Evolutionary conservation across 1,140 invertebrate genomes (phyloP).

Genomic region (Dryas iulia): DNA sequence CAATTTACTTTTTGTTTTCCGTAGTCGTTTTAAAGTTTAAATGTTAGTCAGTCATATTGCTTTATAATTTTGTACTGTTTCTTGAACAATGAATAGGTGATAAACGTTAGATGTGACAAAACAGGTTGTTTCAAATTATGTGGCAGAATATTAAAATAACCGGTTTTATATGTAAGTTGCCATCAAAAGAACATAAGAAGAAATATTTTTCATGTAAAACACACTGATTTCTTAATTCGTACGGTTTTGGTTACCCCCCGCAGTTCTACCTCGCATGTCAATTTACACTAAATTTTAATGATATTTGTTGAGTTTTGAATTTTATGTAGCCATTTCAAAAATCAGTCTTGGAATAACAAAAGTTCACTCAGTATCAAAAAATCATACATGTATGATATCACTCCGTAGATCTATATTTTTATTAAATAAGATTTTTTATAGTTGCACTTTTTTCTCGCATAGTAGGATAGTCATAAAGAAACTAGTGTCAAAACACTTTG

Average conservation of each 20-base stretch:
- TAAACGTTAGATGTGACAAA: slow-evolving; percentile 4
- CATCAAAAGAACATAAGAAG: neutral
- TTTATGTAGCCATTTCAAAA: neutral
- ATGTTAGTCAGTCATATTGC: neutral
- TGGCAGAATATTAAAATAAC: neutral
- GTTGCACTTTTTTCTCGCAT: too few species aligned
- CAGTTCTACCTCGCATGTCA: neutral
- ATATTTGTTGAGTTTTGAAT: neutral
- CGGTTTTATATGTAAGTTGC: neutral
- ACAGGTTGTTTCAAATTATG: slow-evolving; percentile 14
- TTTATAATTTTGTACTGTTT: neutral
- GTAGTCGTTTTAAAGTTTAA: neutral
- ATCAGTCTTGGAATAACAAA: too few species aligned
- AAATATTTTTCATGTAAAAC: neutral
- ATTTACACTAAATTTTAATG: neutral
- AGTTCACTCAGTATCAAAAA: too few species aligned
- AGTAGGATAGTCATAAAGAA: too few species aligned
- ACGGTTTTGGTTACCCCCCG: neutral
- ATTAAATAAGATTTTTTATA: too few species aligned
- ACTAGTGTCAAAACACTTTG: too few species aligned
- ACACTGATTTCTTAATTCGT: neutral
- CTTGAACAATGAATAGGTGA: slow-evolving; percentile 3
- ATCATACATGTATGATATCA: too few species aligned
- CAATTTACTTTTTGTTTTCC: too few species aligned
- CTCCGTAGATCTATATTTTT: too few species aligned